Evolutionary conservation across 2,797 vertebrate genomes (phyloP), one percentile per base, ranked within the genome.

Genomic region (Enteromius radiatus): DNA sequence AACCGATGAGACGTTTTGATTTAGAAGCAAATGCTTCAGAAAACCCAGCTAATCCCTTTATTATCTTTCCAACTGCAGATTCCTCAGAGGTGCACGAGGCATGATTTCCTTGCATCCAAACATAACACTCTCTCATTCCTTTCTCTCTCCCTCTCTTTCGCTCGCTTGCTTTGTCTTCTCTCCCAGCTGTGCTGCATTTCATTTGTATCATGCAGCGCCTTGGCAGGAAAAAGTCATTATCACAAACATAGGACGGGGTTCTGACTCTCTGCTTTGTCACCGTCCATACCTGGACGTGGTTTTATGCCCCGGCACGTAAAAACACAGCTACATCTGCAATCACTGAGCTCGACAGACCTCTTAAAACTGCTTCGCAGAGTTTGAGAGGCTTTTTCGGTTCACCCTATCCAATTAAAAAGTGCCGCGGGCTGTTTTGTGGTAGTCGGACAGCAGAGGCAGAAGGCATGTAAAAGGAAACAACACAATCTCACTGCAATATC

Each of bases 401-500:
- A 87, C 83, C 80, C 90, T 69, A 10, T 91, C 85, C 91, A 95
- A 95, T 96, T 95, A 95, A 94, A 91, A 1, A 0, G 10, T 76
- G 90, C 93, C 89, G 85, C 36, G 59, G 92, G 90, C 92, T 92
- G 88, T 92, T 94, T 90, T 92, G 91, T 90, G 84, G 85, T 89
- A 88, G 86, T 90, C 85, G 45, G 90, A 90, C 84, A 87, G 90
- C 81, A 89, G 92, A 92, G 85, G 93, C 93, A 93, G 90, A 92
- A 82, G 86, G 85, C 91, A 87, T 91, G 94, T 91, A 94, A 93
- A 94, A 95, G 97, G 97, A 98, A 98, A 96, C 96, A 91, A 92
- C 95, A 94, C 98, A 97, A 98, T 98, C 98, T 96, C 94, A 89
- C 89, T 90, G 96, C 97, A 99, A 99, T 99, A 98, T 99, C 98